Evolutionary conservation across 2,113 vertebrate species (phyloP), one percentile per base, ranked within the genome.

Genomic region (Verasper variegatus): DNA sequence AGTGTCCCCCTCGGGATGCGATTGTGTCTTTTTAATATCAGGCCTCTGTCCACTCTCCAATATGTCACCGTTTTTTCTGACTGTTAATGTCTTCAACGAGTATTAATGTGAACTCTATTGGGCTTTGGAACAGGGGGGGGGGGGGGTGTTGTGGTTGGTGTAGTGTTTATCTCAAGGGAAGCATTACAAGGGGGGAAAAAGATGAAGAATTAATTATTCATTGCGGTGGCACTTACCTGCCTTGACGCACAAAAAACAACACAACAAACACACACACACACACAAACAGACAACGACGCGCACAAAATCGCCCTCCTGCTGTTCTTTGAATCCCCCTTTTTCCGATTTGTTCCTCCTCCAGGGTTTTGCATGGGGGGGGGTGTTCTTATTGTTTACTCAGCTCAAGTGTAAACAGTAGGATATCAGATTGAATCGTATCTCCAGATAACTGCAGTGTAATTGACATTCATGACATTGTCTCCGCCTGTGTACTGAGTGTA

Each of bases 391-490:
- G 82, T 91, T 89, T 80, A 63, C 77, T 79, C 69, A 49, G 81
- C 83, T 76, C 42, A 26, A 80, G 78, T 80, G 76, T 88, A 89
- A 87, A 87, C 87, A 90, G 73, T 23, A 42, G 74, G 84, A 42
- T 86, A 88, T 91, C 81, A 78, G 83, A 84, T 86, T 76, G 80
- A 86, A 86, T 88, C 62, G 4, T 76, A 84, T 74, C 79, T 84
- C 71, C 77, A 74, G 78, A 85, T 86, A 83, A 82, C 78, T 51
- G 74, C 68, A 18, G 58, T 68, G 73, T 86, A 86, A 91, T 89
- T 89, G 76, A 62, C 81, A 83, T 90, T 87, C 86, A 82, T 61
- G 31, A 64, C 76, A 57, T 82, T 79, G 85, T 88, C 76, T 84
- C 52, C 18, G 21, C 51, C 42, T 69, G 66, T 72, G 80, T 81